A percentile compares a stretch with the other conserved stretches of the same genome.
phyloP scores from a whole-genome alignment of 2,797 vertebrate species.

The Myotis pilosus region DNA sequence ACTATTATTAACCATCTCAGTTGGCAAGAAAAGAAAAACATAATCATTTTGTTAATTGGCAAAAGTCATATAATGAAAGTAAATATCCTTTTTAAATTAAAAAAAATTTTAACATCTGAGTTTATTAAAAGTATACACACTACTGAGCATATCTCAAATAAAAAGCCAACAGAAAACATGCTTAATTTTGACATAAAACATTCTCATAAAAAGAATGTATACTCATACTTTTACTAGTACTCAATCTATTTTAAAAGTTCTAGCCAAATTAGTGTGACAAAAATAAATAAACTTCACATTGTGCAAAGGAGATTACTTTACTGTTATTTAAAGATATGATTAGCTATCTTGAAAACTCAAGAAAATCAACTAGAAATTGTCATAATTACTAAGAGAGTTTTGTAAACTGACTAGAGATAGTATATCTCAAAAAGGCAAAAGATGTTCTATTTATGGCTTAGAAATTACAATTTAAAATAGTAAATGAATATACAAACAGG shows the following conservation, averaged over 20 bases:
- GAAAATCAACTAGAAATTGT: slow-evolving; percentile 32
- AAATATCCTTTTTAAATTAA: neutral
- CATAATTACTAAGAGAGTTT: slow-evolving; percentile 3
- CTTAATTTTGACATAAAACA: slow-evolving; percentile 30
- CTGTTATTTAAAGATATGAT: neutral
- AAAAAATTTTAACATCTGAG: neutral
- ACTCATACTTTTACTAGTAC: neutral
- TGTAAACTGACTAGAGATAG: neutral
- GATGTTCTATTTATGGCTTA: neutral
- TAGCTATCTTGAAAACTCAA: neutral
- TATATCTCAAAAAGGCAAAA: slow-evolving; percentile 10
- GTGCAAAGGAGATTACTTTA: neutral
- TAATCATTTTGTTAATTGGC: neutral
- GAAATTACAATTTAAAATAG: neutral
- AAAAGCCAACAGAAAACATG: neutral
- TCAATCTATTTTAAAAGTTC: slow-evolving; percentile 11
- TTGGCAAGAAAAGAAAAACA: neutral
- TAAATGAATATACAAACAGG: neutral
- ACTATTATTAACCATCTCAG: neutral
- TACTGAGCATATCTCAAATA: neutral
- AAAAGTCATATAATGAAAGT: neutral
- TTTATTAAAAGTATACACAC: neutral
- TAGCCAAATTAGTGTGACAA: neutral
- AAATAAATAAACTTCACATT: slow-evolving; percentile 19
- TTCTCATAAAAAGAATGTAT: neutral